Percentiles rank a stretch among this genome's conserved stretches.
Evolutionary conservation across 2,888 invertebrate genomes (phyloP).

Genomic region (Gari tellinella): DNA sequence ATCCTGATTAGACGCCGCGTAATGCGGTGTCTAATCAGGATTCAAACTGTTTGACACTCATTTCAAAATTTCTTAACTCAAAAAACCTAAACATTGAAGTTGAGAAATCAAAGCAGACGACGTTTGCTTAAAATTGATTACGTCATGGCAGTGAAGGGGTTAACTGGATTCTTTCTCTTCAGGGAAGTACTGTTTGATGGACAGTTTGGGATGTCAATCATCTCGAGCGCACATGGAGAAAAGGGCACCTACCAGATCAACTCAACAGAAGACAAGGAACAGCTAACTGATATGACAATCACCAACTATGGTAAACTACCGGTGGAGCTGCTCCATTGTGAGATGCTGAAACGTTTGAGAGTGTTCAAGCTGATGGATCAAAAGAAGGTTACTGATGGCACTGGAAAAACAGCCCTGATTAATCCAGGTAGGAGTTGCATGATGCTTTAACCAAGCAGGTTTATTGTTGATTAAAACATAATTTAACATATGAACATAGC

Average conservation of each 20-base stretch:
- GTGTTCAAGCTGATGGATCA: constrained; percentile 68
- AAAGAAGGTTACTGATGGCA: constrained; percentile 62
- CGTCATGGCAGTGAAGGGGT: no score
- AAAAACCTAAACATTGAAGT: no score
- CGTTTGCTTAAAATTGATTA: no score
- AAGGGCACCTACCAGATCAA: constrained; percentile 53
- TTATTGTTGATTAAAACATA: no score
- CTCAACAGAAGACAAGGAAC: constrained; percentile 37
- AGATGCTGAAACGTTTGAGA: constrained; percentile 68
- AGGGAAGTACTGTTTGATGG: constrained; percentile 61
- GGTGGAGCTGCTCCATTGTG: constrained; percentile 66
- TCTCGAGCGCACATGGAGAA: constrained; percentile 22
- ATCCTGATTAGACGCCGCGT: no score
- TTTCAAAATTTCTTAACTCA: no score
- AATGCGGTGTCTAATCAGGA: no score
- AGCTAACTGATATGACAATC: constrained; percentile 44
- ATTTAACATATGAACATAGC: no score
- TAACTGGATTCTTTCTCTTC: constrained; percentile 4
- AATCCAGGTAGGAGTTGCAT: constrained; percentile 54
- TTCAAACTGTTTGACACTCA: no score
- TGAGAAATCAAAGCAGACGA: no score
- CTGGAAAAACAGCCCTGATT: constrained; percentile 36
- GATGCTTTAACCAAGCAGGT: no score
- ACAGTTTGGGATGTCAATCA: constrained; percentile 54
- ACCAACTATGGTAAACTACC: constrained; percentile 45